These are phyloP conservation scores for Sesia apiformis DNA, from an alignment of 2,888 invertebrate genomes.

Conservation along the genomic window DNA sequence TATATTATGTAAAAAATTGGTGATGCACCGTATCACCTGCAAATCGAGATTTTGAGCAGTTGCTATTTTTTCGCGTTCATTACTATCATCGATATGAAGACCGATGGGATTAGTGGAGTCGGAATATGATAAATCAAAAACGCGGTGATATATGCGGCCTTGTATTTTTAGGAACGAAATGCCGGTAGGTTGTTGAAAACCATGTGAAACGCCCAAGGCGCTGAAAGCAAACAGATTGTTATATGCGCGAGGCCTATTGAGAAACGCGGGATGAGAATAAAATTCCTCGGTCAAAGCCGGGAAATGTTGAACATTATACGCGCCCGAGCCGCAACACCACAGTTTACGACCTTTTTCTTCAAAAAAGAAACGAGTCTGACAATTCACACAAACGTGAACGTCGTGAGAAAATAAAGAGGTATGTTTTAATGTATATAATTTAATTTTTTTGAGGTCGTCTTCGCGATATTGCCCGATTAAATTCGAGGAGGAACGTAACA, in stretches of 20 bases:
- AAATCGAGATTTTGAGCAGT: not conserved
- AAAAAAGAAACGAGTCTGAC: not conserved
- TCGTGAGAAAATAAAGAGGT: not conserved
- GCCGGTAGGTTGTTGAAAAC: not conserved
- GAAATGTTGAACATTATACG: not conserved
- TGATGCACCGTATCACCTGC: not conserved
- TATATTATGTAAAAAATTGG: not conserved
- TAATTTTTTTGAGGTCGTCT: not conserved
- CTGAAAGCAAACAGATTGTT: not conserved
- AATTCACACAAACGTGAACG: not conserved
- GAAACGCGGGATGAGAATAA: not conserved
- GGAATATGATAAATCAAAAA: constrained; percentile 3
- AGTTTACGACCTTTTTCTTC: not conserved
- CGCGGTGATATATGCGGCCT: constrained; percentile 2
- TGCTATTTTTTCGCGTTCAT: not conserved
- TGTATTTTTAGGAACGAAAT: constrained; percentile 2
- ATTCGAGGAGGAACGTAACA: not conserved
- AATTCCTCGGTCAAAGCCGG: not conserved
- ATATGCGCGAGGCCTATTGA: not conserved
- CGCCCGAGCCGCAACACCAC: not conserved
- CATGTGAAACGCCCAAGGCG: constrained; percentile 2
- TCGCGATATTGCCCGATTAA: not conserved
- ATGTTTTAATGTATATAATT: not conserved
- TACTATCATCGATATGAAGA: not conserved
- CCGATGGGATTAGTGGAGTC: not conserved